Base-by-base conservation (phyloP, 2,113 vertebrate genomes). In the Scopus umbretta region DNA sequence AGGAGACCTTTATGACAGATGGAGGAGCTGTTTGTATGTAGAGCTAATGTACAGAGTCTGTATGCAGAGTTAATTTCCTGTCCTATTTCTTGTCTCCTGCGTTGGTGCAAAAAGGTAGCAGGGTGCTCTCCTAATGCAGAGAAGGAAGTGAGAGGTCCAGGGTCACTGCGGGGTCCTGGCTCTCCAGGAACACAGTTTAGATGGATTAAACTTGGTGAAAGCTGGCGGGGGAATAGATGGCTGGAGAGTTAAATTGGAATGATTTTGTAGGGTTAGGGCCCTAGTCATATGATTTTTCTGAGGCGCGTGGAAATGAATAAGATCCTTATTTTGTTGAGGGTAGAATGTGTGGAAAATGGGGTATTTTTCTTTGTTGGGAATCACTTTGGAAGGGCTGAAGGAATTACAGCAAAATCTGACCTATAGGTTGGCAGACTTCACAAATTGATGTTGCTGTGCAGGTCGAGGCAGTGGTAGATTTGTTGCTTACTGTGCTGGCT, bases 401-500 rank as follows among this genome's bases (percentile, higher is more conserved):
- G 66, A 88, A 56, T 79, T 65, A 56, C 17, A 62, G 27, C 11
- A 81, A 85, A 91, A 38, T 42, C 56, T 94, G 76, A 83, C 49
- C 73, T 38, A 2, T 13, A 10, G 42, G 36, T 79, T 10, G 22
- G 23, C 80, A 90, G 62, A 55, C 50, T 47, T 68, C 61, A 67
- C 40, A 86, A 74, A 79, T 29, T n/a, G 70, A 36, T 88, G 19
- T 55, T 5, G 32, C 76, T 70, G 84, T 91, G 73, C 89, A 91
- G 59, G 88, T 94, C 56, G 72, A 83, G 89, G 61, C 61, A 74
- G 67, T 7, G 6, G 56, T 32, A 65, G 59, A 79, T 95, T 80
- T 94, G 94, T 84, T 80, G 61, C 89, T 96, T 83, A 86, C 87
- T 84, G 56, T 90, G 79, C 89, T 70, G 56, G 7, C 75, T 95